Conservation (phyloP, 35 echinoderm and acorn worm species). For the Chiridota heheva region DNA sequence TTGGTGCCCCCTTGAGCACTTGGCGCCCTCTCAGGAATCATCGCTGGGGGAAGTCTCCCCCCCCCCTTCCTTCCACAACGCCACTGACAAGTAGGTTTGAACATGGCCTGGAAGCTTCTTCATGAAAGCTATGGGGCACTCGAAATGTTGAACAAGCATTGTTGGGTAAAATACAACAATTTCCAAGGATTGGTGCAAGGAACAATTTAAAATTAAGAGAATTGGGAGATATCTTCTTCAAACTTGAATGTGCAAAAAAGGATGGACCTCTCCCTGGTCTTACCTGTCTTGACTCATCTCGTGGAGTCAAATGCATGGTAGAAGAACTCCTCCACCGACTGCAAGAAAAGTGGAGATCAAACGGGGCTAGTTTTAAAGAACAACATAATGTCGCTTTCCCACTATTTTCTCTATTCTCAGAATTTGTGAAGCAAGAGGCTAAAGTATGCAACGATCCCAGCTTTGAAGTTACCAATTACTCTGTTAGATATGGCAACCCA, state of each 20-base stretch:
- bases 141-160: slow-evolving; percentile 14
- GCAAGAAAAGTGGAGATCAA: slow-evolving; percentile 31
- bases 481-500: too few species aligned
- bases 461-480: neutral
- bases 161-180: slow-evolving; percentile 7
- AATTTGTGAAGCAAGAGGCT: slow-evolving; percentile 1
- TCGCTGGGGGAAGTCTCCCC: too few species aligned
- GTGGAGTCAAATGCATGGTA: slow-evolving; percentile 16
- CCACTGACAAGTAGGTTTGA: neutral
- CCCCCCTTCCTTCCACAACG: too few species aligned
- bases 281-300: slow-evolving; percentile 8
- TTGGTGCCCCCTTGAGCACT: too few species aligned
- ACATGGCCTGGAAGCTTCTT: slow-evolving; percentile 14
- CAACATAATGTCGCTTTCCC: slow-evolving; percentile 1
- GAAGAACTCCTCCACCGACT: slow-evolving; percentile 21
- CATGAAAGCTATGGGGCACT: slow-evolving; percentile 2
- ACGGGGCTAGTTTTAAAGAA: slow-evolving; percentile 4
- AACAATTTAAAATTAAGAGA: slow-evolving; percentile 10
- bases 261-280: slow-evolving; percentile 23
- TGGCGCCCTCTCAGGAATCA: too few species aligned
- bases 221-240: slow-evolving; percentile 1
- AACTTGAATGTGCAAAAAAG: slow-evolving; percentile 12
- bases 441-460: slow-evolving; percentile 32
- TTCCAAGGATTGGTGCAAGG: neutral
- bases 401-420: slow-evolving; percentile 14